These are phyloP conservation scores for Drosophila suboccidentalis DNA, from an alignment of 2,888 invertebrate species.

Conservation along the genomic window DNA sequence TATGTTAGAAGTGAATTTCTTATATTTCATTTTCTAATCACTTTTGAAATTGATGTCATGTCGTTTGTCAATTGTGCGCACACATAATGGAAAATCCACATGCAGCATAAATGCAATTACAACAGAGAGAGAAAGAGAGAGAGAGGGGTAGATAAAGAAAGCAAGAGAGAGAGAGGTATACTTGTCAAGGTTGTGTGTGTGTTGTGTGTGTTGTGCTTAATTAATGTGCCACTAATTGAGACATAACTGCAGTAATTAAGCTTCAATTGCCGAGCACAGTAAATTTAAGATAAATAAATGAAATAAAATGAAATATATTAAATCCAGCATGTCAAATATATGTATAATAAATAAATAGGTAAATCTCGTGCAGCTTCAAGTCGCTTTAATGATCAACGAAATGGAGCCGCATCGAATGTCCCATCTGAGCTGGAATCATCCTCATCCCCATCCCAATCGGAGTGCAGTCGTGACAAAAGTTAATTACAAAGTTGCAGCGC, in stretches of 20 bases:
- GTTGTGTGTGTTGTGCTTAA: constrained; percentile 44
- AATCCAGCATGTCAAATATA: constrained; percentile 4
- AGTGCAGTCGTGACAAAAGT: constrained; percentile 80
- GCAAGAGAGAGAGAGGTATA: neutral
- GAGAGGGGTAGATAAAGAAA: neutral
- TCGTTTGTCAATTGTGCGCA: constrained; percentile 70
- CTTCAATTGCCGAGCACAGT: constrained; percentile 47
- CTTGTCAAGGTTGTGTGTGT: constrained; percentile 39
- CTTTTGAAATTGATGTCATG: constrained; percentile 61
- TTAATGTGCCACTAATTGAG: constrained; percentile 71
- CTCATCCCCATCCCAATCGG: neutral
- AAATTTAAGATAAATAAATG: constrained; percentile 47
- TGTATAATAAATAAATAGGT: constrained; percentile 42
- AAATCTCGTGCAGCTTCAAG: constrained; percentile 8
- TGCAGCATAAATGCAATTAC: constrained; percentile 55
- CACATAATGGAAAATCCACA: constrained; percentile 39
- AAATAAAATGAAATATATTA: constrained; percentile 41
- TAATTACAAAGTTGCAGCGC: constrained; percentile 82
- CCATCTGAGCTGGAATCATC: constrained; percentile 9
- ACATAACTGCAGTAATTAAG: constrained; percentile 62
- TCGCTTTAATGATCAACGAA: constrained; percentile 45
- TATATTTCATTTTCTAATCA: constrained; percentile 39
- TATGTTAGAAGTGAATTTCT: constrained; percentile 40
- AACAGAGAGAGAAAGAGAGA: constrained; percentile 10
- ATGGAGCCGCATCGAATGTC: constrained; percentile 26